Base-by-base conservation (phyloP, 2,113 vertebrate genomes). In the Anarrhichthys ocellatus region DNA sequence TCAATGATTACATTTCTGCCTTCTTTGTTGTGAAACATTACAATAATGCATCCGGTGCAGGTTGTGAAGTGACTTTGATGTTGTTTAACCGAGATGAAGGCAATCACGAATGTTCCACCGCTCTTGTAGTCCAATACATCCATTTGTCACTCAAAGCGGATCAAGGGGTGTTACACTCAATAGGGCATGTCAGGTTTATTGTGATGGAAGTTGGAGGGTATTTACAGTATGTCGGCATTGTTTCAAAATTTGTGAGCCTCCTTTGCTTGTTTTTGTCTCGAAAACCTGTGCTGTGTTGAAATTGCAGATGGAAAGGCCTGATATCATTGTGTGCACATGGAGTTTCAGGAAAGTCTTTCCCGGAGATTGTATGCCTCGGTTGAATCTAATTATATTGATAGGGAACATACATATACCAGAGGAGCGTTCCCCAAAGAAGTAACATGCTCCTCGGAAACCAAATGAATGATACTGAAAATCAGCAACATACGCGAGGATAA, bases 351-450 rank as follows among this genome's bases (percentile, higher is more conserved):
- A 90, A 86, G 76, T 78, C 80, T 88, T 73, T 88, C 71, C 69
- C 48, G 50, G 54, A 77, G 73, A 85, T 82, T 70, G 82, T 79
- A 85, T 81, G 82, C 77, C 62, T 89, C 82, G 74, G 84, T 93
- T 93, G 58, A 86, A 87, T 90, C 69, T 81, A 89, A 94, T 93
- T 89, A 92, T 80, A 82, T 71, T 88, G 81, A 90, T 88, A 82
- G 59, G 62, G 27, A 69, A 24, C 81, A 75, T 62, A 87, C 69
- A 75, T 91, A 63, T 81, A 82, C 74, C 75, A 87, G 73, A 85
- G 63, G 24, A 78, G 65, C 68, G 34, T 84, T 84, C 68, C 84
- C 74, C 76, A 73, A 66, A 63, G 70, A 90, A 87, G 78, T 32
- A 80, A 82, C 74, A 68, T 8, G 11, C 42, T 73, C 59, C 34